A percentile compares a stretch with the other conserved stretches of the same genome.
These are phyloP conservation scores for Lipotes vexillifer DNA, from an alignment of 2,113 vertebrate genomes.

Conservation along the genomic window DNA sequence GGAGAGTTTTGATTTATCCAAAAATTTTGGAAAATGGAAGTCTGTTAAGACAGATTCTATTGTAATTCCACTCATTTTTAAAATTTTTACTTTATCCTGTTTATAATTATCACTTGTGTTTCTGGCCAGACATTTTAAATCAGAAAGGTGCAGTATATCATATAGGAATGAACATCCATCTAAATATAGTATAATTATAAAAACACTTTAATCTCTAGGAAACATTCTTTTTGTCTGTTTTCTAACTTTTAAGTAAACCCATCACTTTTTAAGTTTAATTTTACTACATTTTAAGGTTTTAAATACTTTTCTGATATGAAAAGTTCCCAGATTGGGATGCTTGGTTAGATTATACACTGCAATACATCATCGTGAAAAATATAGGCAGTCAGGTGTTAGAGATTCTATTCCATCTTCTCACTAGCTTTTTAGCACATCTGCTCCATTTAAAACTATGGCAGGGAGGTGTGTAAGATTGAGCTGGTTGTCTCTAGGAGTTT, in stretches of 20 bases:
- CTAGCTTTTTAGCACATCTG: conserved; percentile 53
- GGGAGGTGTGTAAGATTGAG: conserved; percentile 30
- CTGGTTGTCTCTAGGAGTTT: conserved; percentile 53
- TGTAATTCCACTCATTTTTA: not conserved
- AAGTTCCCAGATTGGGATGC: not conserved
- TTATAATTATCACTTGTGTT: not conserved
- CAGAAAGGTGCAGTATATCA: not conserved
- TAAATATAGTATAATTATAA: not conserved
- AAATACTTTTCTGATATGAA: not conserved
- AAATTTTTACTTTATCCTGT: not conserved
- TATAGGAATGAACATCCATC: not conserved
- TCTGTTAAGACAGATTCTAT: not conserved
- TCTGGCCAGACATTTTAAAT: not conserved
- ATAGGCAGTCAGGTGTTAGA: not conserved
- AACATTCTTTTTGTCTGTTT: not conserved
- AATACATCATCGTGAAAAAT: conserved; percentile 39
- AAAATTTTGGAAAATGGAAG: not conserved
- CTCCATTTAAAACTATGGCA: conserved; percentile 37
- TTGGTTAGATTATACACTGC: not conserved
- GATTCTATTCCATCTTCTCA: conserved; percentile 23
- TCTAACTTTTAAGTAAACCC: not conserved
- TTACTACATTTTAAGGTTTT: not conserved
- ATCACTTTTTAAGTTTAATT: not conserved
- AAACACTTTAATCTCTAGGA: not conserved
- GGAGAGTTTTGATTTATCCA: not conserved